phyloP scores from a whole-genome alignment of 2,113 vertebrate genomes.

The Saccopteryx leptura region DNA sequence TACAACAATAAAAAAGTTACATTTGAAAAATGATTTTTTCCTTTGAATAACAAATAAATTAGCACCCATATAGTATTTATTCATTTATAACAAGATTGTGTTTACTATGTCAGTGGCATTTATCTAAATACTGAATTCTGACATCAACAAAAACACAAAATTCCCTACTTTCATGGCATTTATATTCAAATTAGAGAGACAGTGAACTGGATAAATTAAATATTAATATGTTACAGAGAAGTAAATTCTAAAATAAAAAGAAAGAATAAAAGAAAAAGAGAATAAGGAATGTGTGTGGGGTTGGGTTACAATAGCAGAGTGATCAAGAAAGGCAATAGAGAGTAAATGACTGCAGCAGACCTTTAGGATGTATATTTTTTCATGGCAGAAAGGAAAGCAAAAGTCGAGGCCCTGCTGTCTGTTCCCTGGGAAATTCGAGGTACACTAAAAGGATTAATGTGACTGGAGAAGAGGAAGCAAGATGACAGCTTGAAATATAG shows the following conservation, averaged over 20 bases:
- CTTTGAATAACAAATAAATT: neutral
- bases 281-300: fast-evolving
- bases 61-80: neutral
- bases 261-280: neutral
- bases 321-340: neutral
- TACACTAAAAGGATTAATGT: neutral
- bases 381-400: neutral
- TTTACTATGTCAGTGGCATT: neutral
- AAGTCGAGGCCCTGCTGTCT: neutral
- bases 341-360: neutral
- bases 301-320: neutral
- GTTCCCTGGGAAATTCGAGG: neutral
- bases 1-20: neutral
- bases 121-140: neutral
- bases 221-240: neutral
- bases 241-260: neutral
- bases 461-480: neutral
- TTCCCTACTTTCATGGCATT: neutral
- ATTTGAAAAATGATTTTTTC: neutral
- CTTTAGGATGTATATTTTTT: neutral
- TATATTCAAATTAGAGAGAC: neutral
- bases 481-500: neutral
- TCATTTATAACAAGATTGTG: neutral
- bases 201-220: neutral
- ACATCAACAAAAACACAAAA: neutral